A percentile compares a stretch with the other conserved stretches of the same genome.
These are phyloP conservation scores for Charina bottae DNA, from an alignment of 2,113 vertebrate genomes.

Conservation along the genomic window DNA sequence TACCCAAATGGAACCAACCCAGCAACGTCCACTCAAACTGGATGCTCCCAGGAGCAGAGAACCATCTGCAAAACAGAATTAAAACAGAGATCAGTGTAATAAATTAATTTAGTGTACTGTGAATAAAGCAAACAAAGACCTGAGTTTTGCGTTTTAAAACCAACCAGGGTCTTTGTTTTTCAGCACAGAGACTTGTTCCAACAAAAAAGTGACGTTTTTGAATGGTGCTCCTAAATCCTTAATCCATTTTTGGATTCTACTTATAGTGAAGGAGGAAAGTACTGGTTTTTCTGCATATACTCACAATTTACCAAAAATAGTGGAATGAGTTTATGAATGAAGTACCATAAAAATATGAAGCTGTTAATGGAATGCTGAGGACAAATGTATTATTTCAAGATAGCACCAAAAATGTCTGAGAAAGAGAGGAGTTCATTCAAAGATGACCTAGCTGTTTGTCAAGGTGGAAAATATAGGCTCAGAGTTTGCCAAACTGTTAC, in stretches of 20 bases:
- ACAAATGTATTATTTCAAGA: neutral
- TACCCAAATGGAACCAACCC: slow-evolving; percentile 93
- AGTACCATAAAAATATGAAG: neutral
- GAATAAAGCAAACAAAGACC: neutral
- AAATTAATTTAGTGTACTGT: neutral
- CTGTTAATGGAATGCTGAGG: neutral
- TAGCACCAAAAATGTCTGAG: neutral
- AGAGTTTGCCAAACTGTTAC: neutral
- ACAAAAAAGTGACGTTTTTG: neutral
- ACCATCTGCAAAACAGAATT: slow-evolving; percentile 77
- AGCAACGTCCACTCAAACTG: slow-evolving; percentile 87
- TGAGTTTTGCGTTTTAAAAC: neutral
- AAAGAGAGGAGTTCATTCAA: neutral
- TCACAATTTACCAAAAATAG: neutral
- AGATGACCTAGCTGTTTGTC: neutral
- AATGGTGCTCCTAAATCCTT: neutral
- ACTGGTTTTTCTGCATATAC: neutral
- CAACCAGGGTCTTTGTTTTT: neutral
- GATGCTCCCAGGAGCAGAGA: slow-evolving; percentile 88
- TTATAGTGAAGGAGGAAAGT: neutral
- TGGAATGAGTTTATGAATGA: neutral
- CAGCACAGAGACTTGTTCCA: neutral
- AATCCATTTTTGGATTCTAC: neutral
- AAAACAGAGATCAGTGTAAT: neutral
- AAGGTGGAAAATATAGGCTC: neutral